phyloP scores from a whole-genome alignment of 2,113 vertebrate genomes.

The Neodontobutis hainanensis region DNA sequence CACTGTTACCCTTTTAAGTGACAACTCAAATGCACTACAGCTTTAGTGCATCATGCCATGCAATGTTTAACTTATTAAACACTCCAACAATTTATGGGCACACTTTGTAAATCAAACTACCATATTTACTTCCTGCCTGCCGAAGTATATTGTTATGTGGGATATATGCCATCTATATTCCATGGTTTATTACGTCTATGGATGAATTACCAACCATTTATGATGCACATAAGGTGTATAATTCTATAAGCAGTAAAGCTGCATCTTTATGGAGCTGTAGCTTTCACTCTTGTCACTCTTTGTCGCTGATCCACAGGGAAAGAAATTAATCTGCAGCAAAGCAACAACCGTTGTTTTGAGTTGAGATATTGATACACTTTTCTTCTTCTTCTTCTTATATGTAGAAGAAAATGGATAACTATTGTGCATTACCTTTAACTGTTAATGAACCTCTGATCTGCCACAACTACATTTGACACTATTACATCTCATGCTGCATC shows the following conservation, averaged over 20 bases:
- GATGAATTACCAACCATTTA: slow-evolving; percentile 74
- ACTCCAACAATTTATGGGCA: slow-evolving; percentile 72
- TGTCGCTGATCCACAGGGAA: slow-evolving; percentile 20
- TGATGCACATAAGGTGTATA: slow-evolving; percentile 78
- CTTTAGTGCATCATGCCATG: slow-evolving; percentile 38
- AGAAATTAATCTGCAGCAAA: slow-evolving; percentile 43
- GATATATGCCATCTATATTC: slow-evolving; percentile 75
- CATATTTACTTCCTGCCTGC: slow-evolving; percentile 72
- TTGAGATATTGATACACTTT: slow-evolving; percentile 40
- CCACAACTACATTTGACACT: slow-evolving; percentile 27
- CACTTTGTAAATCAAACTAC: slow-evolving; percentile 76
- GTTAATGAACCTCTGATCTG: slow-evolving; percentile 25
- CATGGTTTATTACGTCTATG: slow-evolving; percentile 73
- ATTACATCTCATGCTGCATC: slow-evolving; percentile 36
- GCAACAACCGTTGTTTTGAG: slow-evolving; percentile 36
- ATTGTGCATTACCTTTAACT: slow-evolving; percentile 1
- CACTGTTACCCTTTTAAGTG: slow-evolving; percentile 46
- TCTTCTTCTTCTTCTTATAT: slow-evolving; percentile 6
- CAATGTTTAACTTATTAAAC: slow-evolving; percentile 72
- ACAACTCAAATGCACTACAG: slow-evolving; percentile 31
- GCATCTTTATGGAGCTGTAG: slow-evolving; percentile 68
- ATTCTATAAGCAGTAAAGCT: slow-evolving; percentile 76
- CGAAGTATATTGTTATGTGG: slow-evolving; percentile 72
- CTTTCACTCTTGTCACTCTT: slow-evolving; percentile 43
- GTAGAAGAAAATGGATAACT: slow-evolving; percentile 8